phyloP scores from a whole-genome alignment of 2,888 invertebrate species.

The Eurytoma adleriae region DNA sequence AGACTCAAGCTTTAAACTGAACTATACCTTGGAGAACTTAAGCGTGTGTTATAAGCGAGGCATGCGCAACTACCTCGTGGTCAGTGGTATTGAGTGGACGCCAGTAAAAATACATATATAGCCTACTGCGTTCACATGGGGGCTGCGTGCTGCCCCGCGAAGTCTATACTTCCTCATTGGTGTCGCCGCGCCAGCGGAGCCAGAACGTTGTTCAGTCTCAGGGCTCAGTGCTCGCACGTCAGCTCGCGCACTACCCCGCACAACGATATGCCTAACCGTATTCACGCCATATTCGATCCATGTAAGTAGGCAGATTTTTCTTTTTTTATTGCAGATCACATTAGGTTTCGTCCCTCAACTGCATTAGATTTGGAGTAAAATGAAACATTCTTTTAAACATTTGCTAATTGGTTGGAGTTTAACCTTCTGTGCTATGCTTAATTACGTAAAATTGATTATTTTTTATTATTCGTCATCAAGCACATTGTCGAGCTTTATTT shows the following conservation, averaged over 20 bases:
- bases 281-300: constrained; percentile 34
- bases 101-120: constrained; percentile 66
- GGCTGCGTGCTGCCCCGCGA: not conserved
- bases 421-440: too few relatives aligned
- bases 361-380: too few relatives aligned
- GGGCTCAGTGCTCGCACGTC: constrained; percentile 57
- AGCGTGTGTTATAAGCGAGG: constrained; percentile 57
- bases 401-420: too few relatives aligned
- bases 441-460: too few relatives aligned
- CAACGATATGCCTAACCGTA: constrained; percentile 14
- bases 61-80: constrained; percentile 71
- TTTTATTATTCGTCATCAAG: too few relatives aligned
- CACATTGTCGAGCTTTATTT: too few relatives aligned
- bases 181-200: not conserved
- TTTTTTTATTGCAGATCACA: not conserved
- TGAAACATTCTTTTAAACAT: not conserved
- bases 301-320: constrained; percentile 26
- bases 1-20: not conserved
- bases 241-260: not conserved
- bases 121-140: constrained; percentile 56
- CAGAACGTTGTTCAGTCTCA: constrained; percentile 70
- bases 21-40: not conserved
- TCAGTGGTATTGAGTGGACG: constrained; percentile 73
- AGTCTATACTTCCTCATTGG: constrained; percentile 13
- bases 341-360: too few relatives aligned